These are phyloP conservation scores for Alcedo atthis DNA, from an alignment of 2,797 vertebrate genomes.

Conservation along the genomic window DNA sequence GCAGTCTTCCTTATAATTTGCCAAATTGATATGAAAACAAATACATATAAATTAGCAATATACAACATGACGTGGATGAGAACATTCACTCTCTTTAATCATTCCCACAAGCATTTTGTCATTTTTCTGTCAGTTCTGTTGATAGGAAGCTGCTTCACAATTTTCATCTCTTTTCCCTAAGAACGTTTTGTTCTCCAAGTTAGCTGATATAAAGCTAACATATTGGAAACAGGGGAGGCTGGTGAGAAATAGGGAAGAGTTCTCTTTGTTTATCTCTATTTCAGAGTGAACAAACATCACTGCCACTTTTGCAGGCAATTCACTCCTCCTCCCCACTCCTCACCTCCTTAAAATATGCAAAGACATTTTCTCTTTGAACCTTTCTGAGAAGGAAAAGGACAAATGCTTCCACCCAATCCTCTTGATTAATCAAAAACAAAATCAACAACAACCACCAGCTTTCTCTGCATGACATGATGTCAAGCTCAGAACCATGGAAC, in stretches of 20 bases:
- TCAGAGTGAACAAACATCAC: not conserved
- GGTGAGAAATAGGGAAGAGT: not conserved
- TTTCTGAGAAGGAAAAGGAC: not conserved
- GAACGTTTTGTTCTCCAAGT: conserved; percentile 25
- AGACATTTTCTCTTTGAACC: not conserved
- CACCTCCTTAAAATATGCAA: conserved; percentile 22
- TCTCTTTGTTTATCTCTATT: not conserved
- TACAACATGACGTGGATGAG: conserved; percentile 9
- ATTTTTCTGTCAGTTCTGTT: conserved; percentile 43
- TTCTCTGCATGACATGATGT: not conserved
- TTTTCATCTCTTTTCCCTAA: conserved; percentile 48
- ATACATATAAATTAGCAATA: conserved; percentile 41
- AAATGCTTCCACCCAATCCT: not conserved
- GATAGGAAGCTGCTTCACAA: conserved; percentile 23
- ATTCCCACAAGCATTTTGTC: conserved; percentile 51
- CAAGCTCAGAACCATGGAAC: not conserved
- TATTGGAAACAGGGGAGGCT: not conserved
- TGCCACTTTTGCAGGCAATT: not conserved
- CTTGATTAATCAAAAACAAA: not conserved
- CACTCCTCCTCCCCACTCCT: not conserved
- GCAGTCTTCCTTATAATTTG: conserved; percentile 24
- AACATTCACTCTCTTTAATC: conserved; percentile 31
- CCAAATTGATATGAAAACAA: conserved; percentile 13
- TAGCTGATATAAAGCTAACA: not conserved
- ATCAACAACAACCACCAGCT: not conserved